Conservation (phyloP, 2,797 vertebrate species). For the Ambastaia sidthimunki region DNA sequence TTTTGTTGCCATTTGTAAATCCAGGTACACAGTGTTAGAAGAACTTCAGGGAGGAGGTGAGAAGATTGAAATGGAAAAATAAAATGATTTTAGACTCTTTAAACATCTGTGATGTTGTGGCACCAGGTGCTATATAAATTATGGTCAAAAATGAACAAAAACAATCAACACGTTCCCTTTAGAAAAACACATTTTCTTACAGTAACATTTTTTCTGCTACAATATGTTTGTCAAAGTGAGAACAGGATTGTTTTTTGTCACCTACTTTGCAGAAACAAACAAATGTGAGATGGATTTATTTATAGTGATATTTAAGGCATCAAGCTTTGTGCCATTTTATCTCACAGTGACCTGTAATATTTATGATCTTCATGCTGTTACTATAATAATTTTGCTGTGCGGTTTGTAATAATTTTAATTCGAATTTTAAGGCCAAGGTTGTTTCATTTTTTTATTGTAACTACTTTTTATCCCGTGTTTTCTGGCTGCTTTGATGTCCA, state of each 20-base stretch:
- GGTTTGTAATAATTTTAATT: neutral
- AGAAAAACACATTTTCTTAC: neutral
- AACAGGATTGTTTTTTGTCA: conserved; percentile 2
- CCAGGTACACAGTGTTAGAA: neutral
- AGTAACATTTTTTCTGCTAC: neutral
- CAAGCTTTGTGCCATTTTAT: conserved; percentile 3
- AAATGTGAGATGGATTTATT: conserved; percentile 14
- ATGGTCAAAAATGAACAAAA: conserved; percentile 2
- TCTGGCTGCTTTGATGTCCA: neutral
- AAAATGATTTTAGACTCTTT: neutral
- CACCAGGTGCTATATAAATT: neutral
- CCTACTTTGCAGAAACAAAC: neutral
- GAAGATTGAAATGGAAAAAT: neutral
- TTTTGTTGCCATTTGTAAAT: conserved; percentile 1
- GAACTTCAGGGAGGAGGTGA: neutral
- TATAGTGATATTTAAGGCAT: conserved; percentile 9
- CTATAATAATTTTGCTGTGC: neutral
- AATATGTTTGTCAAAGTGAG: conserved; percentile 7
- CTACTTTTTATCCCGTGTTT: neutral
- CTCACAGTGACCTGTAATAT: neutral
- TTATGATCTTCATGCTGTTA: neutral
- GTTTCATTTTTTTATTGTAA: neutral
- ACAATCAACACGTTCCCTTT: neutral
- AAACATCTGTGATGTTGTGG: neutral
- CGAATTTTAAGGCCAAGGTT: neutral